Conservation (phyloP, 2,888 invertebrate species). For the Flexamia atlantica region DNA sequence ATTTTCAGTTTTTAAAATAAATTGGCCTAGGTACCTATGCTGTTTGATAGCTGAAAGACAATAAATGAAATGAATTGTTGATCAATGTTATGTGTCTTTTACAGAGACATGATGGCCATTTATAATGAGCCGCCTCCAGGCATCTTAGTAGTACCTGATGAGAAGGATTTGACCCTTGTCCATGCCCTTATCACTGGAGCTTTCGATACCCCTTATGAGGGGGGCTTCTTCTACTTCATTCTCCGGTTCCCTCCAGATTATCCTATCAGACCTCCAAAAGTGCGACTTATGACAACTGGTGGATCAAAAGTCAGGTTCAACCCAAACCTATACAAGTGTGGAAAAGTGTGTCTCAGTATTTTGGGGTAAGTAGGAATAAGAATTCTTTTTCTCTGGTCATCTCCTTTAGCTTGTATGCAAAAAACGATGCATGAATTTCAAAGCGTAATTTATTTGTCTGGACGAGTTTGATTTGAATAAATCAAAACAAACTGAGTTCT, state of each 20-base stretch:
- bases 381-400: too few relatives aligned
- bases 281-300: constrained; percentile 79
- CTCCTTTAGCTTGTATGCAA: too few relatives aligned
- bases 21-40: too few relatives aligned
- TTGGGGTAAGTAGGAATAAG: constrained; percentile 75
- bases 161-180: constrained; percentile 77
- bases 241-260: constrained; percentile 78
- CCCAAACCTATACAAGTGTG: constrained; percentile 80
- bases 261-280: constrained; percentile 79
- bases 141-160: constrained; percentile 78
- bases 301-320: constrained; percentile 79
- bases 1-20: too few relatives aligned
- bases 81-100: constrained; percentile 66
- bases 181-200: constrained; percentile 79
- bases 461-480: too few relatives aligned
- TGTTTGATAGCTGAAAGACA: too few relatives aligned
- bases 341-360: constrained; percentile 79
- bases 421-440: too few relatives aligned
- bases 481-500: too few relatives aligned
- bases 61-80: background rate
- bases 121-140: constrained; percentile 79
- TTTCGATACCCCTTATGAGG: constrained; percentile 81
- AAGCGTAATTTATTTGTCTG: too few relatives aligned
- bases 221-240: constrained; percentile 77
- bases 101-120: constrained; percentile 78